A percentile compares a stretch with the other conserved stretches of the same genome.
Conservation (phyloP, 2,113 vertebrate species). For the Indicator maculatus region DNA sequence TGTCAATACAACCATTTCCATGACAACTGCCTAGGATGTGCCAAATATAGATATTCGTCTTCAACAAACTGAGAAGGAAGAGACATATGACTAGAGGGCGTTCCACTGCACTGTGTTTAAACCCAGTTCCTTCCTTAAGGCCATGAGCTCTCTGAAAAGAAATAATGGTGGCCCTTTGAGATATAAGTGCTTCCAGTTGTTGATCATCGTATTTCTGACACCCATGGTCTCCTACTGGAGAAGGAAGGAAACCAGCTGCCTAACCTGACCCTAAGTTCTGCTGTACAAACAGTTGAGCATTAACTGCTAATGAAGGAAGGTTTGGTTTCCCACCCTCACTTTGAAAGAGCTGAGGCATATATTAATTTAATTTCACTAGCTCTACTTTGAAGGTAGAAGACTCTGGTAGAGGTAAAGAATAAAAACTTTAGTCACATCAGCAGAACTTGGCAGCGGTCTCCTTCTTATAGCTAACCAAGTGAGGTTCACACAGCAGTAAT, state of each 20-base stretch:
- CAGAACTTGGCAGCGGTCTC: background rate
- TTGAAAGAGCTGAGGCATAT: background rate
- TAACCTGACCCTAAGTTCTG: background rate
- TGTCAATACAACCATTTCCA: slow-evolving; percentile 68
- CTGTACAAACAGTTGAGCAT: background rate
- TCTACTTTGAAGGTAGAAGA: background rate
- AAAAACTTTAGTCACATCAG: background rate
- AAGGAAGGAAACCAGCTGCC: background rate
- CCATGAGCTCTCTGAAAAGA: background rate
- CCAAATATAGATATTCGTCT: slow-evolving; percentile 62
- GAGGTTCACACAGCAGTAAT: background rate
- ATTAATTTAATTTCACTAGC: background rate
- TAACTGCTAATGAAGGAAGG: background rate
- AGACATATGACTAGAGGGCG: background rate
- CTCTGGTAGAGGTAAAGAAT: background rate
- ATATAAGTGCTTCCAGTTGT: background rate
- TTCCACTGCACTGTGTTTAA: background rate
- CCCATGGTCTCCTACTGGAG: background rate
- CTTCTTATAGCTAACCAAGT: background rate
- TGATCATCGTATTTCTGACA: background rate
- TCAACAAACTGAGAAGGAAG: slow-evolving; percentile 20
- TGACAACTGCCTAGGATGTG: slow-evolving; percentile 61
- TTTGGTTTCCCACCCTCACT: background rate
- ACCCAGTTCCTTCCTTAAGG: background rate
- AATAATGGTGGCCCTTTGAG: background rate